phyloP scores from a whole-genome alignment of 2,888 invertebrate species.

The Clunio marinus region DNA sequence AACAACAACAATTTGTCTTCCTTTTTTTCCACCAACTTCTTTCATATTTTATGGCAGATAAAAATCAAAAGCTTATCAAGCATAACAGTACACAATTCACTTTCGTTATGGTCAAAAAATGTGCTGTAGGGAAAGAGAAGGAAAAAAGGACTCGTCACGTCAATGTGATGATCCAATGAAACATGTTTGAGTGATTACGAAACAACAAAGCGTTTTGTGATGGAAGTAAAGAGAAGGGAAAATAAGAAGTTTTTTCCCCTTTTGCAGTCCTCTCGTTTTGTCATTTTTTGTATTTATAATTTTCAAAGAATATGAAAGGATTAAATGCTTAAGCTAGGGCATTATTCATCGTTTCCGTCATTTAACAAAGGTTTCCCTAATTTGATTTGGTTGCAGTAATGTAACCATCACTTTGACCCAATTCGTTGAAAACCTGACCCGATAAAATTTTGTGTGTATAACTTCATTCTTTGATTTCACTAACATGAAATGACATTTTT shows the following conservation, averaged over 20 bases:
- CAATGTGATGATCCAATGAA: not conserved
- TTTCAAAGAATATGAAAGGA: not conserved
- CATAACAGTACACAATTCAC: not conserved
- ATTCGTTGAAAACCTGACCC: too few species aligned
- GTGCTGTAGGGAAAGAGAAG: too few species aligned
- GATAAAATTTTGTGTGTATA: too few species aligned
- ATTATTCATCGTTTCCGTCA: too few species aligned
- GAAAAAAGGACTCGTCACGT: slow-evolving; percentile 16
- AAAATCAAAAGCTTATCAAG: slow-evolving; percentile 11
- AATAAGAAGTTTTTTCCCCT: slow-evolving; percentile 2
- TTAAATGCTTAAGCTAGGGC: slow-evolving; percentile 4
- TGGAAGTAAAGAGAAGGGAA: not conserved
- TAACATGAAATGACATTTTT: too few species aligned
- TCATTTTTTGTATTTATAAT: slow-evolving; percentile 14
- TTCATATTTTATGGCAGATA: slow-evolving; percentile 24
- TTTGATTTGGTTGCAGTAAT: too few species aligned
- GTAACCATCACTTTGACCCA: too few species aligned
- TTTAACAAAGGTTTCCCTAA: too few species aligned
- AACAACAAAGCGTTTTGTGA: slow-evolving; percentile 13
- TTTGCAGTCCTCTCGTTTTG: slow-evolving; percentile 4
- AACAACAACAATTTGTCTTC: not conserved
- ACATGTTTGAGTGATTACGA: slow-evolving; percentile 17
- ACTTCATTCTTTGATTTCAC: too few species aligned
- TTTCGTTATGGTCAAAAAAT: not conserved
- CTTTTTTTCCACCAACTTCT: not conserved